These are phyloP conservation scores for Orycteropus afer DNA, from an alignment of 2,113 vertebrate species.

Conservation along the genomic window DNA sequence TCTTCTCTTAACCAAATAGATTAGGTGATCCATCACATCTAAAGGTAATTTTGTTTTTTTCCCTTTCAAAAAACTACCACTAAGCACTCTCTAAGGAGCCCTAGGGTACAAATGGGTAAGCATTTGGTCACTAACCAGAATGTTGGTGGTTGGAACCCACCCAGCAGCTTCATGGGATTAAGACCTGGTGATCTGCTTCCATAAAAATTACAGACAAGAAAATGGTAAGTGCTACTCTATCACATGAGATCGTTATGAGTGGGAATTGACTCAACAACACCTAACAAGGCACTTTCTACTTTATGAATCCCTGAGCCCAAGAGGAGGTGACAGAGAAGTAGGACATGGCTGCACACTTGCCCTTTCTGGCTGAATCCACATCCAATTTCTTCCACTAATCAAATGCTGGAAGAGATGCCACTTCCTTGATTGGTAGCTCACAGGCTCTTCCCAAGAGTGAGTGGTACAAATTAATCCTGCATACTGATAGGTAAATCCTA, in stretches of 20 bases:
- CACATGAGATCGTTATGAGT: not conserved
- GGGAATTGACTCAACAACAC: not conserved
- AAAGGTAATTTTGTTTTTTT: not conserved
- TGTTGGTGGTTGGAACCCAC: not conserved
- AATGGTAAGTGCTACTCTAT: not conserved
- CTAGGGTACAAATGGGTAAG: not conserved
- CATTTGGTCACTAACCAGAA: not conserved
- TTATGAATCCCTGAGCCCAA: not conserved
- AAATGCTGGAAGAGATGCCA: not conserved
- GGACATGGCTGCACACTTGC: not conserved
- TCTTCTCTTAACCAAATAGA: conserved; percentile 1
- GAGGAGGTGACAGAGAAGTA: not conserved
- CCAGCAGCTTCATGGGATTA: not conserved
- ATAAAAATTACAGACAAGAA: not conserved
- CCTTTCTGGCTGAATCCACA: not conserved
- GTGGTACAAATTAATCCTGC: not conserved
- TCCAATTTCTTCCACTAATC: not conserved
- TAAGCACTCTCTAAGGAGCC: not conserved
- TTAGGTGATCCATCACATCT: not conserved
- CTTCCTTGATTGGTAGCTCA: not conserved
- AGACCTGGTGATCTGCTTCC: not conserved
- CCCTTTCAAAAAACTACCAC: not conserved
- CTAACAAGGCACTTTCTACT: not conserved
- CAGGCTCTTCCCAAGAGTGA: not conserved
- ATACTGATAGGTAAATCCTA: not conserved